Conservation (phyloP, 1,140 invertebrate genomes). For the Drosophila tsacasi region DNA sequence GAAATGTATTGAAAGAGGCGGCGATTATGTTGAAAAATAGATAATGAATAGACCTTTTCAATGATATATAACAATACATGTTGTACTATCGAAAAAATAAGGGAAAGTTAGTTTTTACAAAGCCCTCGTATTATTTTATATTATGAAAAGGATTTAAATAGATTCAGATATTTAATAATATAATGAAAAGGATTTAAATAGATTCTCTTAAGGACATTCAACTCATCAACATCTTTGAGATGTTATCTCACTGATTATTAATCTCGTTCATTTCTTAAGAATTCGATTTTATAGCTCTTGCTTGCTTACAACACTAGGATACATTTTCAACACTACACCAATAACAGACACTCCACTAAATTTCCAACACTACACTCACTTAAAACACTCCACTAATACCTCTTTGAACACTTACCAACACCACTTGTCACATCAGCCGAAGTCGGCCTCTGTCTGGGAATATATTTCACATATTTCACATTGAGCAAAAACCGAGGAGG, state of each 20-base stretch:
- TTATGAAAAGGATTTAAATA: background rate
- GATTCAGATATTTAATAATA: background rate
- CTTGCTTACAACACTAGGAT: background rate
- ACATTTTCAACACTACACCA: slow-evolving; percentile 20
- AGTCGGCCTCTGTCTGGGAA: slow-evolving; percentile 28
- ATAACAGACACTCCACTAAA: no score
- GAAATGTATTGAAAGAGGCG: no score
- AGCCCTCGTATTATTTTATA: no score
- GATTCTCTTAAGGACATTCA: no score
- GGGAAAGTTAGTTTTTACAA: no score
- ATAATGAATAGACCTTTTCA: no score
- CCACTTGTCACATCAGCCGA: slow-evolving; percentile 46
- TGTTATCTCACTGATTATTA: background rate
- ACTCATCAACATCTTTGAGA: background rate
- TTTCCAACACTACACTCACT: slow-evolving; percentile 19
- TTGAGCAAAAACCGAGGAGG: slow-evolving; percentile 43
- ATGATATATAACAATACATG: no score
- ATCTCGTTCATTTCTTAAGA: background rate
- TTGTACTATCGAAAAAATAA: no score
- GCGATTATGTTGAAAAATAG: no score
- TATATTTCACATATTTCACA: background rate
- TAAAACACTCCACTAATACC: background rate
- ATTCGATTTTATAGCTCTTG: background rate
- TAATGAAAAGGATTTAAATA: background rate
- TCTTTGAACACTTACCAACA: slow-evolving; percentile 24